Evolutionary conservation across 2,888 invertebrate species (phyloP).

Genomic region (Aricia artaxerxes): DNA sequence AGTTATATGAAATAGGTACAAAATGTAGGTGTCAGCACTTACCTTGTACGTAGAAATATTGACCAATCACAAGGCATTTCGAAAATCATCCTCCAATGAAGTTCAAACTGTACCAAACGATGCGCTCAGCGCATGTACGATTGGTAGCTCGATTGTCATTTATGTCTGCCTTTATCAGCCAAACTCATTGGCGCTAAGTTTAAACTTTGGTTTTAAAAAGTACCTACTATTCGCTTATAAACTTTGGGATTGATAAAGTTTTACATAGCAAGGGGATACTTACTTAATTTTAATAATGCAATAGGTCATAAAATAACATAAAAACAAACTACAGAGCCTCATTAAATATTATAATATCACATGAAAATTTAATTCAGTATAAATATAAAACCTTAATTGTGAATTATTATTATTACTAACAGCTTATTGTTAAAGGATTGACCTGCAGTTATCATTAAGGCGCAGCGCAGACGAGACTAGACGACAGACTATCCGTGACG

Average conservation of each 20-base stretch:
- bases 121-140: neutral
- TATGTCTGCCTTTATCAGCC: neutral
- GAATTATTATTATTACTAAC: neutral
- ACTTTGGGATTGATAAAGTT: neutral
- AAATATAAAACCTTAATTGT: neutral
- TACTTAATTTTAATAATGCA: neutral
- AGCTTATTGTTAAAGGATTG: neutral
- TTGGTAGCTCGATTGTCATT: neutral
- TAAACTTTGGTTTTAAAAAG: neutral
- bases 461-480: no score
- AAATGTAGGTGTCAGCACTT: conserved; percentile 9
- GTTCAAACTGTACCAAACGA: neutral
- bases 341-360: conserved; percentile 40
- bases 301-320: neutral
- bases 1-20: no score
- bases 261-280: neutral
- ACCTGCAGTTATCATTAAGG: neutral
- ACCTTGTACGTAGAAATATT: neutral
- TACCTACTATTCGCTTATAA: neutral
- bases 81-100: neutral
- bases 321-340: conserved; percentile 40
- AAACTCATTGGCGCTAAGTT: neutral
- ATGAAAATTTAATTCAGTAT: conserved; percentile 21
- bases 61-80: neutral
- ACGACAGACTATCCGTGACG: no score